Conservation (phyloP, 35 echinoderm and acorn worm species). For the Apostichopus parvimensis region DNA sequence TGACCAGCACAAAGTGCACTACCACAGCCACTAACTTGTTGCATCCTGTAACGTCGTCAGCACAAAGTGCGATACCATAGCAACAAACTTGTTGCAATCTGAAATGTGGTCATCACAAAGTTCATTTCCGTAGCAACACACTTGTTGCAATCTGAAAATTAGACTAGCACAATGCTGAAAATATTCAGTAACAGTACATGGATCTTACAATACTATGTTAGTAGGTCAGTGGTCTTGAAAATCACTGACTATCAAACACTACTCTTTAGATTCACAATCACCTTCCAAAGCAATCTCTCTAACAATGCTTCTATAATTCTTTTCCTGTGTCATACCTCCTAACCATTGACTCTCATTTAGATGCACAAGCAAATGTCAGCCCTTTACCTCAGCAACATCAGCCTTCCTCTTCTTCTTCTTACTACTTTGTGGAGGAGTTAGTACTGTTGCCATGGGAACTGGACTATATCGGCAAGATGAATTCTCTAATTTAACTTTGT, state of each 20-base stretch:
- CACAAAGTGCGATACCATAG: not conserved
- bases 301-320: not conserved
- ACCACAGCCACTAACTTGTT: not conserved
- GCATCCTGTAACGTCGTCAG: not conserved
- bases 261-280: no score
- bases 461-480: constrained; percentile 72
- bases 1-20: not conserved
- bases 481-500: constrained; percentile 54
- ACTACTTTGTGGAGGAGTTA: constrained; percentile 94
- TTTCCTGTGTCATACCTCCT: not conserved
- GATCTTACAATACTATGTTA: no score
- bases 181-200: no score
- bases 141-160: no score
- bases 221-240: no score
- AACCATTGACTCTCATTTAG: no score
- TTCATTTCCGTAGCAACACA: no score
- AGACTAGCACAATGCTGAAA: no score
- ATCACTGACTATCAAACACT: no score
- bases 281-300: not conserved
- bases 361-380: not conserved
- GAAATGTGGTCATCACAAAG: no score
- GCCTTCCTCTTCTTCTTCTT: constrained; percentile 63
- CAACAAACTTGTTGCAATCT: not conserved
- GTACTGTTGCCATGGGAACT: constrained; percentile 74
- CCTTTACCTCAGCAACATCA: not conserved